Evolutionary conservation across 1,140 invertebrate genomes (phyloP).

Genomic region (Globodera ellingtonae): DNA sequence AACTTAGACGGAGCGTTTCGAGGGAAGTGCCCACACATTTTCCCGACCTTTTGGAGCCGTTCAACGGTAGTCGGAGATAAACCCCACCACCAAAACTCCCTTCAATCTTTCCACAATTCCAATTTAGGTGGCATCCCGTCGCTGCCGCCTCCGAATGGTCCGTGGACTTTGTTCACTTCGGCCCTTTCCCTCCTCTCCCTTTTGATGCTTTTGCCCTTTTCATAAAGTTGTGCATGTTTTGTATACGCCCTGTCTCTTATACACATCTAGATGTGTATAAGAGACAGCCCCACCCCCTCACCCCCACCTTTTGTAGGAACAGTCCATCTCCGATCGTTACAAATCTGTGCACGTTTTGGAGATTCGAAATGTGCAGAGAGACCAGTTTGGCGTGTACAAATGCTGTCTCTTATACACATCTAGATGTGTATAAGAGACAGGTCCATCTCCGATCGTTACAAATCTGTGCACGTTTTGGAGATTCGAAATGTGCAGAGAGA

Average conservation of each 20-base stretch:
- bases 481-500: slow-evolving; percentile 37
- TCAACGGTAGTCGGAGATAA: not conserved
- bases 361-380: slow-evolving; percentile 35
- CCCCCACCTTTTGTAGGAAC: slow-evolving; percentile 36
- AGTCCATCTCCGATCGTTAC: slow-evolving; percentile 45
- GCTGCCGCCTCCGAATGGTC: not conserved
- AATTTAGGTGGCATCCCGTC: not conserved
- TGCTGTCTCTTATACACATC: too few species aligned
- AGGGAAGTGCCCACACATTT: not conserved
- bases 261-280: too few species aligned
- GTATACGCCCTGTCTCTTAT: not conserved
- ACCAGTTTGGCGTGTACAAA: slow-evolving; percentile 44
- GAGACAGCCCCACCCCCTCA: slow-evolving; percentile 7
- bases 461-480: slow-evolving; percentile 49
- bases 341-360: slow-evolving; percentile 51
- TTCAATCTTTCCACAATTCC: not conserved
- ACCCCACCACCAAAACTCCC: not conserved
- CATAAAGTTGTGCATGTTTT: slow-evolving; percentile 1
- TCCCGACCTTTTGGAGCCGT: not conserved
- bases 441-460: too few species aligned
- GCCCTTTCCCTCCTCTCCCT: not conserved
- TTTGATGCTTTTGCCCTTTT: not conserved
- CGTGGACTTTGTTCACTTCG: not conserved
- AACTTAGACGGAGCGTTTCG: slow-evolving; percentile 23
- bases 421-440: too few species aligned